Evolutionary conservation across 2,113 vertebrate species (phyloP).

Genomic region (Gymnobelideus leadbeateri): DNA sequence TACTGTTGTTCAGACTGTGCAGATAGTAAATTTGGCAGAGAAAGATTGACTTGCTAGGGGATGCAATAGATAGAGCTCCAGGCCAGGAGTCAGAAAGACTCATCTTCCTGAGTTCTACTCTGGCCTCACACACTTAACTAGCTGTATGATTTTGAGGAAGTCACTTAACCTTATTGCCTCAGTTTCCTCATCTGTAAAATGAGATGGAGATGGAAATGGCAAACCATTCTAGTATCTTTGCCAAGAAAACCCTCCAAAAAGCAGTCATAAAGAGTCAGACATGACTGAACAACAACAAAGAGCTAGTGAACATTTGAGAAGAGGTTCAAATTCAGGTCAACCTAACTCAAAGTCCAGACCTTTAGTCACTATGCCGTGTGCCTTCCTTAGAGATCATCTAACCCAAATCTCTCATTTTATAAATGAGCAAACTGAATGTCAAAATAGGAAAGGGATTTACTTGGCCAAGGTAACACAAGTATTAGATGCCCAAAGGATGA

Average conservation of each 20-base stretch:
- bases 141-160: not conserved
- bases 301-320: not conserved
- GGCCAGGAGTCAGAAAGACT: too few species aligned
- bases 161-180: not conserved
- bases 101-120: too few species aligned
- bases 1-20: too few species aligned
- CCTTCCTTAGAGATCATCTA: not conserved
- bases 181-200: not conserved
- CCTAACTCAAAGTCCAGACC: not conserved
- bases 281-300: not conserved
- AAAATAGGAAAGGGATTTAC: not conserved
- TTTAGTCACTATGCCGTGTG: not conserved
- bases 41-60: too few species aligned
- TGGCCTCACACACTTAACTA: too few species aligned
- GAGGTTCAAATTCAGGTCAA: not conserved
- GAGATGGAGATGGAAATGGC: not conserved
- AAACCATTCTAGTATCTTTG: not conserved
- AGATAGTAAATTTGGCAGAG: too few species aligned
- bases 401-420: not conserved
- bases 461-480: not conserved
- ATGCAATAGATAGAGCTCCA: too few species aligned
- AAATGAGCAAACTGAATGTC: not conserved
- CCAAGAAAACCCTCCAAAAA: not conserved
- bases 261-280: too few species aligned
- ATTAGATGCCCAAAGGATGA: not conserved